Percentiles rank a stretch among this genome's conserved stretches.
Conservation (phyloP, 2,113 vertebrate genomes). For the Phaethornis superciliosus region DNA sequence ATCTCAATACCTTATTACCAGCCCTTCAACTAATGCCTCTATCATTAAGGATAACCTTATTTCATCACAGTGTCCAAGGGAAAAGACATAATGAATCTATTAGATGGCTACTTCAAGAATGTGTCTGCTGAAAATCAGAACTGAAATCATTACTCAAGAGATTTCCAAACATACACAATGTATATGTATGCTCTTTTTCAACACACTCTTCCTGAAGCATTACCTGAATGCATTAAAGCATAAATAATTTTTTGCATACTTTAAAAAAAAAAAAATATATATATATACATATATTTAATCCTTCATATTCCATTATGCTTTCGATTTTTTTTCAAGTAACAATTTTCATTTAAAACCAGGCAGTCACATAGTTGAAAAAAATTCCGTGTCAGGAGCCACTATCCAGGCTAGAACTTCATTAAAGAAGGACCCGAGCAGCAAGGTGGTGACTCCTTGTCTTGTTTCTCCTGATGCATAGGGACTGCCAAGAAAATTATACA, state of each 20-base stretch:
- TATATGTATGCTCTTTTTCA: neutral
- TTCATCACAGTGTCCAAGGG: neutral
- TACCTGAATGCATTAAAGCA: neutral
- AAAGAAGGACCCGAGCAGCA: neutral
- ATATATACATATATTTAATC: neutral
- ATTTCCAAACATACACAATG: neutral
- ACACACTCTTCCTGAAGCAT: neutral
- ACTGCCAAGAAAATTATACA: neutral
- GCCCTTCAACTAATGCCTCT: neutral
- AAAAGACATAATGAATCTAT: rapidly evolving
- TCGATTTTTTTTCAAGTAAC: neutral
- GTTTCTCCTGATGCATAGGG: neutral
- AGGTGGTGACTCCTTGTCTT: neutral
- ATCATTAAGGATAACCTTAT: neutral
- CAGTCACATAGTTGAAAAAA: neutral
- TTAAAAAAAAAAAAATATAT: neutral
- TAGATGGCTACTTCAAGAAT: neutral
- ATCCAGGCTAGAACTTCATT: neutral
- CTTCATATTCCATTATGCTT: neutral
- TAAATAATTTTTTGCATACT: neutral
- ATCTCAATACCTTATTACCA: neutral
- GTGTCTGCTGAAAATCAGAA: neutral
- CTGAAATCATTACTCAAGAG: neutral
- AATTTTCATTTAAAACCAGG: neutral
- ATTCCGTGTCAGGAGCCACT: neutral